Base-by-base conservation (phyloP, 2,888 invertebrate genomes). In the Sussaba pulchella region DNA sequence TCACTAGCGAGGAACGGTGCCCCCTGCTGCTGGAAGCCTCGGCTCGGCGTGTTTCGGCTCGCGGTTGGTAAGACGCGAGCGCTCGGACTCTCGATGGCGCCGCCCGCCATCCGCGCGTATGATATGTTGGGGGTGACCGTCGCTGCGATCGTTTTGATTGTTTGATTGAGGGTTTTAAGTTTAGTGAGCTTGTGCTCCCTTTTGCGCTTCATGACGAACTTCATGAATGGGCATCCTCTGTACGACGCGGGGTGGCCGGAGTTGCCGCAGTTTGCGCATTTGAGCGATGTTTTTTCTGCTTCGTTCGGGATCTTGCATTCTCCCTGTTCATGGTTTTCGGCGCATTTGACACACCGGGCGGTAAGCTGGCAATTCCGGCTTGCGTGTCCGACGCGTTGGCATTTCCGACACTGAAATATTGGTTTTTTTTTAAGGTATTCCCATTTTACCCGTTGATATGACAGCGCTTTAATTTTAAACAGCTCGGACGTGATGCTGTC, bases 361-460 rank as follows among this genome's bases (percentile, higher is more conserved):
- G 24, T 9, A 3, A 77, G 12, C 4, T 52, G 45, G 26, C 77
- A 77, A 19, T 77, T 77, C 1, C 19, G 12, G 12, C 77, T 70
- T 0, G 67, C 67, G 10, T 69, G 67, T 3, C 75, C 75, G 12
- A 75, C 1, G 1, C 75, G n/a, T 57, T 75, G 75, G 10, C 75
- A 75, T 14, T 75, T 69, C n/a, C 24, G 41, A n/a, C 75, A 75
- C 12, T 69, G 75, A 12, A 31, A 69, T 5, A 75, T 4, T n/a
- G 8, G 10, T 10, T 24, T 14, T 31, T 69, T 75, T 1, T 17
- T 19, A 2, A 75, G 57, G 4, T 19, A 43, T 12, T 75, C 75
- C 75, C 69, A 75, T 17, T 14, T 41, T n/a, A 69, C 24, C 31
- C 17, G 67, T 41, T 69, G 75, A 31, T 75, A 69, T 0, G 59